Evolutionary conservation across 1,140 invertebrate genomes (phyloP).

Genomic region (Drosophila murphyi): DNA sequence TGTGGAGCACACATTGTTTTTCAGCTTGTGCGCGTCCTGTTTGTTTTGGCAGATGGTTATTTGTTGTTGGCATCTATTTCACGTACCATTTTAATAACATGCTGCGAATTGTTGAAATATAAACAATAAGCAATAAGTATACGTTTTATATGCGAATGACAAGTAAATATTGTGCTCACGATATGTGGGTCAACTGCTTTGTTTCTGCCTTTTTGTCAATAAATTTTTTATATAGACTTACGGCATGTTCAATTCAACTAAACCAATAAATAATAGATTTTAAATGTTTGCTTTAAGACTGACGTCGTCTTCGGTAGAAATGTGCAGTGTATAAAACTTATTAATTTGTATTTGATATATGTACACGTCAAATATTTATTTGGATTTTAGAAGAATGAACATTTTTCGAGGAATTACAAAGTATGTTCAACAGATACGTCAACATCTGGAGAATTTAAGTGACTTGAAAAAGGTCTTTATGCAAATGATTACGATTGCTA

Average conservation of each 20-base stretch:
- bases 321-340: not conserved
- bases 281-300: no score
- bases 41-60: conserved; percentile 26
- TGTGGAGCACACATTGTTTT: conserved; percentile 8
- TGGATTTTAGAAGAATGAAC: not conserved
- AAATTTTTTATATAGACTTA: conserved; percentile 4
- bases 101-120: conserved; percentile 12
- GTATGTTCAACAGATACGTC: conserved; percentile 6
- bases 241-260: no score
- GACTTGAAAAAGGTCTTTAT: conserved; percentile 2
- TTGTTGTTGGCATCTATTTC: not conserved
- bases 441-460: conserved; percentile 7
- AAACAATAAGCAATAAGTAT: conserved; percentile 36
- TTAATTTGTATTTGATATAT: not conserved
- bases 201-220: conserved; percentile 15
- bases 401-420: not conserved
- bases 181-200: conserved; percentile 62
- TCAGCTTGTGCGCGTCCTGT: conserved; percentile 1
- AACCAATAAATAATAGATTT: no score
- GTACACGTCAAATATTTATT: not conserved
- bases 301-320: no score
- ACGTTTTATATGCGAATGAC: conserved; percentile 35
- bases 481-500: not conserved
- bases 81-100: conserved; percentile 19
- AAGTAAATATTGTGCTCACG: conserved; percentile 44